These are phyloP conservation scores for Eupleurogrammus muticus DNA, from an alignment of 2,797 vertebrate species.

Conservation along the genomic window DNA sequence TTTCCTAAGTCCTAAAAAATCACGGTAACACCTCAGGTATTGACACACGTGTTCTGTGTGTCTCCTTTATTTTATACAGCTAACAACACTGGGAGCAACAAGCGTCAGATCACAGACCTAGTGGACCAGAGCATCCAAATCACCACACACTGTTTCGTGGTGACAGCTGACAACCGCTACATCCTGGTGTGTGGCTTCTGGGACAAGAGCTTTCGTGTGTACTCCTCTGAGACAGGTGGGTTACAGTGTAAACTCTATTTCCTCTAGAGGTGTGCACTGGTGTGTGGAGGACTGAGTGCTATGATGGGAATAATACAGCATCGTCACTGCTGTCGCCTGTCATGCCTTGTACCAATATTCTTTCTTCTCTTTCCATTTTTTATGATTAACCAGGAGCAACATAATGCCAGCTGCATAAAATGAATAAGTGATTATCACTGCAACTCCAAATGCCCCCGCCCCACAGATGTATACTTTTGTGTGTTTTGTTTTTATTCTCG, in stretches of 20 bases:
- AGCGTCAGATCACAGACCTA: constrained; percentile 98
- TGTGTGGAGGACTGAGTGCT: constrained; percentile 68
- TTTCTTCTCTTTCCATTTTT: neutral
- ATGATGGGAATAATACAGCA: constrained; percentile 65
- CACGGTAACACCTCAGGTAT: constrained; percentile 21
- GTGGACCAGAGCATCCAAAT: constrained; percentile 99
- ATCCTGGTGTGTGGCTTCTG: constrained; percentile 99
- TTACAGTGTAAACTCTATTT: constrained; percentile 75
- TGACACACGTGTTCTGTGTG: constrained; percentile 11
- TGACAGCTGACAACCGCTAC: constrained; percentile 99
- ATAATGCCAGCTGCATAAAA: neutral
- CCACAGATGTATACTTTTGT: neutral
- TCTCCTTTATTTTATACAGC: constrained; percentile 76
- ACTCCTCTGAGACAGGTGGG: constrained; percentile 97
- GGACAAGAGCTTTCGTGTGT: constrained; percentile 99
- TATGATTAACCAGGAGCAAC: neutral
- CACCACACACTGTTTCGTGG: constrained; percentile 98
- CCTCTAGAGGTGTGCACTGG: constrained; percentile 67
- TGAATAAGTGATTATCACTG: neutral
- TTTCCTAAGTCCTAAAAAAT: too few relatives aligned
- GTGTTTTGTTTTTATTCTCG: neutral
- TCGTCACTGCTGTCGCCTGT: constrained; percentile 51
- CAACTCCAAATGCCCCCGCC: neutral
- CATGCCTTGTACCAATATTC: constrained; percentile 25
- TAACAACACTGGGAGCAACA: constrained; percentile 94